Percentiles rank a stretch among this genome's conserved stretches.
Evolutionary conservation across 2,797 vertebrate genomes (phyloP).

Genomic region (Ficedula albicollis): DNA sequence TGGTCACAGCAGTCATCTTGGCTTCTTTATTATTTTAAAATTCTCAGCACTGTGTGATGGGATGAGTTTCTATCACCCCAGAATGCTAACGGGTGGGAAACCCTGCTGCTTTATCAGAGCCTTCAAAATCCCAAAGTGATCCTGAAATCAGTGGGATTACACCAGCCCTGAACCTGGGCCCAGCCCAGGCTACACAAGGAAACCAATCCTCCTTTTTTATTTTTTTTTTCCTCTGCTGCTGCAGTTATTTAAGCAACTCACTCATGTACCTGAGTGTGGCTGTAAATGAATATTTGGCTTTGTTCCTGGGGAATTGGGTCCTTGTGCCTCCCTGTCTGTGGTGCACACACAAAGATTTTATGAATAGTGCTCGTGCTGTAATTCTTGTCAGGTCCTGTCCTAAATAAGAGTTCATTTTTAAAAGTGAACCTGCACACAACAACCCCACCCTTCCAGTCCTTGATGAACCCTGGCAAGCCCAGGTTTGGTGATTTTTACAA

Average conservation of each 20-base stretch:
- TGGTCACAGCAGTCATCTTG: conserved; percentile 18
- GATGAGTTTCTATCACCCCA: background rate
- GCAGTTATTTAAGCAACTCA: background rate
- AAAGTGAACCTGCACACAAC: background rate
- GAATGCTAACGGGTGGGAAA: conserved; percentile 20
- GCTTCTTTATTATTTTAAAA: conserved; percentile 6
- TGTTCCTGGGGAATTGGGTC: background rate
- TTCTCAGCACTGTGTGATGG: background rate
- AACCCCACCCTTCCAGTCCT: background rate
- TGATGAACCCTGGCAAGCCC: background rate
- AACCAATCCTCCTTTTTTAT: background rate
- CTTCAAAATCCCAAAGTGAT: background rate
- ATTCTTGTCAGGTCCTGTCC: background rate
- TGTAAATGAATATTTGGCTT: background rate
- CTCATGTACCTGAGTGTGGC: background rate
- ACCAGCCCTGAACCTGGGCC: background rate
- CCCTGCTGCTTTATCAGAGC: background rate
- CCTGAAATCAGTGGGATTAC: background rate
- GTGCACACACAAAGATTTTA: background rate
- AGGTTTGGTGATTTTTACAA: background rate
- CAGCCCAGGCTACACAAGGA: background rate
- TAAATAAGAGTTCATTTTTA: background rate
- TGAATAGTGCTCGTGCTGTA: background rate
- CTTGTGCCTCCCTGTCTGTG: background rate
- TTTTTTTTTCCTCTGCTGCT: background rate